A percentile compares a stretch with the other conserved stretches of the same genome.
Evolutionary conservation across 2,113 vertebrate genomes (phyloP).

Genomic region (Parus major): DNA sequence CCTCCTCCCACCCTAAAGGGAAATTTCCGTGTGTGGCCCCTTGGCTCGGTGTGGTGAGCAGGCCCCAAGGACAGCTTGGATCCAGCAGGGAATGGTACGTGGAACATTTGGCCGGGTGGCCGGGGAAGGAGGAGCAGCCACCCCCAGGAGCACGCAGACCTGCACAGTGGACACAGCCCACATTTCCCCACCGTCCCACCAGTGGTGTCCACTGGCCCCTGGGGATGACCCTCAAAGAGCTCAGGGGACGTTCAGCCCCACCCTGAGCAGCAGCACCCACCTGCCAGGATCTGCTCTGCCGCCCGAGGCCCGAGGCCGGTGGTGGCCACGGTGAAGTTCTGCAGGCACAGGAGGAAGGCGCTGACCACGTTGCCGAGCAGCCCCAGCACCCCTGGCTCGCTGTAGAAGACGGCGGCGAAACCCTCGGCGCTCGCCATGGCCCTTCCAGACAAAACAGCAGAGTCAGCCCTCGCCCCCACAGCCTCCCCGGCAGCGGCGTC

Average conservation of each 20-base stretch:
- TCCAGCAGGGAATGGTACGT: neutral
- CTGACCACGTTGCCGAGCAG: constrained; percentile 87
- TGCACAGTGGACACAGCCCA: fast-evolving
- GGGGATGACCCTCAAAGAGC: neutral
- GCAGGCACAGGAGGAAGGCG: constrained; percentile 86
- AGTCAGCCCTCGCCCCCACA: neutral
- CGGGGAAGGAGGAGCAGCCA: neutral
- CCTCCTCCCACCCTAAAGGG: neutral
- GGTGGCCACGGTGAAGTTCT: constrained; percentile 77
- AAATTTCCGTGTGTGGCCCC: no score
- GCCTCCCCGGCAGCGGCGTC: neutral
- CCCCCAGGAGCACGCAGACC: neutral
- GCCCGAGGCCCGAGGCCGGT: constrained; percentile 67
- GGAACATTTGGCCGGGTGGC: neutral
- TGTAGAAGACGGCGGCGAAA: constrained; percentile 90
- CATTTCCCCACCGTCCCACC: neutral
- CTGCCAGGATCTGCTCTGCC: constrained; percentile 84
- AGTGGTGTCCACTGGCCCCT: fast-evolving
- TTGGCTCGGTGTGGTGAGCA: neutral
- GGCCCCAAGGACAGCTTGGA: neutral
- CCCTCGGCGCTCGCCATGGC: constrained; percentile 75
- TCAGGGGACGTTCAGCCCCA: fast-evolving
- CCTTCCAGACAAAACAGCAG: constrained; percentile 29
- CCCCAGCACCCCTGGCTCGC: constrained; percentile 86
- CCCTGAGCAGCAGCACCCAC: constrained; percentile 41